Evolutionary conservation across 1,140 invertebrate species (phyloP).

Genomic region (Bombus turneri): DNA sequence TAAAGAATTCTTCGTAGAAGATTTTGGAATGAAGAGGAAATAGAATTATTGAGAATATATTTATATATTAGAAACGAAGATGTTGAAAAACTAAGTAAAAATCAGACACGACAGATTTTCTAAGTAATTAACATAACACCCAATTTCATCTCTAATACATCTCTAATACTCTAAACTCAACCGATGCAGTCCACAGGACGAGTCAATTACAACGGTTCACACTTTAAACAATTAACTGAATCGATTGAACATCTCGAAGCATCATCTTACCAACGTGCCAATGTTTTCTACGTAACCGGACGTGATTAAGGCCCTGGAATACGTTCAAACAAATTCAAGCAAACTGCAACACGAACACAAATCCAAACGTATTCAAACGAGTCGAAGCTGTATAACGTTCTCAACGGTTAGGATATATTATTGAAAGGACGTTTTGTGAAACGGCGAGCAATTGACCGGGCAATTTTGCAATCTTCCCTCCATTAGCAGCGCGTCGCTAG

Average conservation of each 20-base stretch:
- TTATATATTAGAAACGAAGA: too few species aligned
- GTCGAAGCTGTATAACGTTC: not conserved
- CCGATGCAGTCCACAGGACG: not conserved
- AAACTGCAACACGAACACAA: not conserved
- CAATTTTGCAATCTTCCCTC: conserved; percentile 19
- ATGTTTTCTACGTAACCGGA: not conserved
- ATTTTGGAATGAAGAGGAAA: too few species aligned
- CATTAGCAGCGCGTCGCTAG: not conserved
- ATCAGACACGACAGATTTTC: not conserved
- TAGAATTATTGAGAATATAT: too few species aligned
- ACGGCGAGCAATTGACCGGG: not conserved
- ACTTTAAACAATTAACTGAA: not conserved
- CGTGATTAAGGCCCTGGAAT: not conserved
- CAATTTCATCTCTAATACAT: not conserved
- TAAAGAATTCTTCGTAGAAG: too few species aligned
- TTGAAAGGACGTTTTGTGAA: conserved; percentile 31
- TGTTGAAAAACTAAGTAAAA: too few species aligned
- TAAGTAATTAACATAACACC: not conserved
- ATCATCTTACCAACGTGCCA: not conserved
- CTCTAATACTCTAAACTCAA: not conserved
- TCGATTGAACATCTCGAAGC: not conserved
- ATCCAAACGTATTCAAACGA: not conserved
- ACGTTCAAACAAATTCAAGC: too few species aligned
- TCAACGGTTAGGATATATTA: not conserved
- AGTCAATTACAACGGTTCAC: not conserved